Evolutionary conservation across 2,113 vertebrate genomes (phyloP), one percentile per base, ranked within the genome.

Genomic region (Calyptommatus sinebrachiatus): DNA sequence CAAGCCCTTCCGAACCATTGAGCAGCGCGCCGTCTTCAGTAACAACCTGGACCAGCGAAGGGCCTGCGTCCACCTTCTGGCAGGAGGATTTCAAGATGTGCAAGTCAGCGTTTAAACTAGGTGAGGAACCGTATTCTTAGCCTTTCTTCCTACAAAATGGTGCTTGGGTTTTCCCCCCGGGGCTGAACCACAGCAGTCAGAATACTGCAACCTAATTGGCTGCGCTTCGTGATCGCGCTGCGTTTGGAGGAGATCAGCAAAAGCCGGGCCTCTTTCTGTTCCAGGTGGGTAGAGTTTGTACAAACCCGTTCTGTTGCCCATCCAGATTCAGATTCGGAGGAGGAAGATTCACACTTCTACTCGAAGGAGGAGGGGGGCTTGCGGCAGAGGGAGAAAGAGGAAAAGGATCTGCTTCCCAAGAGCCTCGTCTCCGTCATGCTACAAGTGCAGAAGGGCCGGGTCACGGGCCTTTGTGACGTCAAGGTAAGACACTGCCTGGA

Each of bases 71-170:
- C 75, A 73, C 83, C 76, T 87, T 82, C 7, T 92, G 90, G 16
- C 94, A 94, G 0, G 93, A 95, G 68, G 93, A 92, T 82, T 98
- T 98, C 86, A 95, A 95, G 87, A 95, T 97, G 88, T 98, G 97
- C 96, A 98, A 98, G 88, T 98, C 97, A 0, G 97, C 97, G 78
- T 96, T 97, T 73, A 96, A 92, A 84, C 93, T 97, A 80, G 97
- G 97, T 97, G 88, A 85, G 95, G 84, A 71, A 46, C 21, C 0
- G 0, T 0, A 3, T 4, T 6, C 0, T 9, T 4, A 1, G 26
- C 16, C 0, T 24, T 57, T 26, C 63, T 62, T 65, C 11, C 11
- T 57, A 65, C 26, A 18, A 26, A 24, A 7, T 62, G 21, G 22
- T 1, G 10, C 9, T 20, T 29, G 28, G 73, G n/a, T n/a, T n/a